phyloP scores from a whole-genome alignment of 92 coral and sea anemone species.

The Plumapathes pennacea region DNA sequence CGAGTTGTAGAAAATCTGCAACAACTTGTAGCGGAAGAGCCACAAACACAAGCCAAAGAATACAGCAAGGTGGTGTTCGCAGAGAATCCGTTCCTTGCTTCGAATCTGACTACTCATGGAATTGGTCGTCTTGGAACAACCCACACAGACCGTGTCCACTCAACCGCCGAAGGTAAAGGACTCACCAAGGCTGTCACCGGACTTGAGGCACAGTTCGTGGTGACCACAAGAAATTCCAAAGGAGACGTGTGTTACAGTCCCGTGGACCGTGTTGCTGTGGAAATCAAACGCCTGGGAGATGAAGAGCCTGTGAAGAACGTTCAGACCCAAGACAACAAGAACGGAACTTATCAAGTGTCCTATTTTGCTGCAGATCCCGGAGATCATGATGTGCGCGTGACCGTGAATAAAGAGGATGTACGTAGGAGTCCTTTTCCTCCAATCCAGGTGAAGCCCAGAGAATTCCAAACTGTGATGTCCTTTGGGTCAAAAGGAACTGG shows the following conservation, averaged over 20 bases:
- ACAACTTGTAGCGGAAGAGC: too few relatives aligned
- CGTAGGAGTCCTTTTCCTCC: slow-evolving; percentile 54
- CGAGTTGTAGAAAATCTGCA: slow-evolving; percentile 39
- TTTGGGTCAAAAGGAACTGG: too few relatives aligned
- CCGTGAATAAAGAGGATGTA: slow-evolving; percentile 32
- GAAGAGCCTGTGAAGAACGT: slow-evolving; percentile 14
- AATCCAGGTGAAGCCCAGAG: slow-evolving; percentile 40
- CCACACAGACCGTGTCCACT: slow-evolving; percentile 46
- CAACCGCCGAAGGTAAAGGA: slow-evolving; percentile 49
- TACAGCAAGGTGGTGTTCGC: too few relatives aligned
- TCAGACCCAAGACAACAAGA: slow-evolving; percentile 23
- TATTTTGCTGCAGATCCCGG: slow-evolving; percentile 52
- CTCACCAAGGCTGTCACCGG: slow-evolving; percentile 53
- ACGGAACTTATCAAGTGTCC: slow-evolving; percentile 47
- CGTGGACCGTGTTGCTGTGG: slow-evolving; percentile 38
- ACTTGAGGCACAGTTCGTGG: slow-evolving; percentile 53
- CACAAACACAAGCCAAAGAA: too few relatives aligned
- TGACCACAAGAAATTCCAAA: slow-evolving; percentile 47
- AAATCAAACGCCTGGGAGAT: slow-evolving; percentile 24
- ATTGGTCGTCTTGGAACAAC: slow-evolving; percentile 60
- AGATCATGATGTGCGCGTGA: slow-evolving; percentile 28
- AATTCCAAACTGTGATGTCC: too few relatives aligned
- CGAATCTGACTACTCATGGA: too few relatives aligned
- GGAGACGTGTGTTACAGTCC: slow-evolving; percentile 53
- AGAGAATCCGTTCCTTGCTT: too few relatives aligned